These are phyloP conservation scores for Poecile montanus DNA, from an alignment of 2,797 vertebrate species.

Conservation along the genomic window DNA sequence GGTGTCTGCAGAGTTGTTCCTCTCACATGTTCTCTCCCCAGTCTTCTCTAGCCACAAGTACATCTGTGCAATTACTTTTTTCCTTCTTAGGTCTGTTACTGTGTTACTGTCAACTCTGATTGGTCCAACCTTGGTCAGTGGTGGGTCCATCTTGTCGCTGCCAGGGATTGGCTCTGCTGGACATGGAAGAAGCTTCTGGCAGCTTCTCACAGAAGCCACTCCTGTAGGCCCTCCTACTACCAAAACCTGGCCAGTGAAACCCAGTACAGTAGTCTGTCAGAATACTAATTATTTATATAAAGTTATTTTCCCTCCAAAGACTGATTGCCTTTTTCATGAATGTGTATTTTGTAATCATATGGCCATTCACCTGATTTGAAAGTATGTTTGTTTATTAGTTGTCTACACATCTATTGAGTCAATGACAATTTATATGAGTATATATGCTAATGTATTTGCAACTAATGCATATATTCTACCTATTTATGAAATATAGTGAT, in stretches of 20 bases:
- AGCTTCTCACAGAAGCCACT: neutral
- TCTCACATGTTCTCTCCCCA: rapidly evolving
- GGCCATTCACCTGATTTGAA: neutral
- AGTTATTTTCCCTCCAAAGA: neutral
- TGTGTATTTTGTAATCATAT: neutral
- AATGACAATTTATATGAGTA: neutral
- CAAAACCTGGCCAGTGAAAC: neutral
- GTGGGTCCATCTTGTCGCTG: no score
- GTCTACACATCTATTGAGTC: neutral
- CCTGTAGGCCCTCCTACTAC: neutral
- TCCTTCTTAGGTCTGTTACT: neutral
- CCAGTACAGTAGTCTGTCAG: neutral
- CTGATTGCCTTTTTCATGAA: neutral
- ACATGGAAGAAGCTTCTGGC: neutral
- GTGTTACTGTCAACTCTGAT: neutral
- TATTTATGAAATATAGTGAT: neutral
- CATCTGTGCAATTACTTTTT: neutral
- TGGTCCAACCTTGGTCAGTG: neutral
- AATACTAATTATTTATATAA: neutral
- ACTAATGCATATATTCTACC: neutral
- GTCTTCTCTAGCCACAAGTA: neutral
- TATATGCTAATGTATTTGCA: neutral
- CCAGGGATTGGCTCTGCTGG: neutral
- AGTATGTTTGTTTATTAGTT: neutral
- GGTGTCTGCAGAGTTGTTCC: neutral